phyloP scores from a whole-genome alignment of 2,113 vertebrate genomes.

The Gasterosteus nipponicus region DNA sequence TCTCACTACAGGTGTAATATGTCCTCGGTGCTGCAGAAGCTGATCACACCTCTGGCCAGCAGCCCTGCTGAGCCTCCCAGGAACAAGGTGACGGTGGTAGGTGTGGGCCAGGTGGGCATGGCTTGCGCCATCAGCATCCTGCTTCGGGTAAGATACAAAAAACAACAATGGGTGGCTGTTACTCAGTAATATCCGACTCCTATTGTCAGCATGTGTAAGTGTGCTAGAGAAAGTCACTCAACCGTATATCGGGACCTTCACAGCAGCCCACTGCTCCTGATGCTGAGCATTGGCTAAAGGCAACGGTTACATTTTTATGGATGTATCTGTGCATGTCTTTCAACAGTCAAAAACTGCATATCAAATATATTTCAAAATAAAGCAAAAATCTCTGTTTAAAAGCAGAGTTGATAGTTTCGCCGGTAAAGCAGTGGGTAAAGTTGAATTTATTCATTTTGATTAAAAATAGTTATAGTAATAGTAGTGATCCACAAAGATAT shows the following conservation, averaged over 20 bases:
- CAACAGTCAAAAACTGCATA: background rate
- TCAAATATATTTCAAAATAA: background rate
- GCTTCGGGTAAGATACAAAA: conserved; percentile 78
- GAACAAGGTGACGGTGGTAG: conserved; percentile 95
- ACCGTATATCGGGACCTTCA: too few relatives aligned
- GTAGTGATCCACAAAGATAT: background rate
- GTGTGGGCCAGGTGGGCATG: conserved; percentile 96
- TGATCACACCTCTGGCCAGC: conserved; percentile 82
- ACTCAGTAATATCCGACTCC: background rate
- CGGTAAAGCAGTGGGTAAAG: too few relatives aligned
- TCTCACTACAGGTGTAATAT: conserved; percentile 76
- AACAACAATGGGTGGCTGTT: background rate
- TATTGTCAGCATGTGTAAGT: background rate
- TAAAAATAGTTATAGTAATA: background rate
- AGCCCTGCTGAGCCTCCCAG: conserved; percentile 72
- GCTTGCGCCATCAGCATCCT: conserved; percentile 94
- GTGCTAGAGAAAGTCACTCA: background rate
- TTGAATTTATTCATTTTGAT: too few relatives aligned
- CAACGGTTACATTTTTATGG: too few relatives aligned
- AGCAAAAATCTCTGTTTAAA: background rate
- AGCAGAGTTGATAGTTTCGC: too few relatives aligned
- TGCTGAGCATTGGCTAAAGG: too few relatives aligned
- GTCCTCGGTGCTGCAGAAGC: conserved; percentile 90
- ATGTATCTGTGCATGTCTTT: background rate
- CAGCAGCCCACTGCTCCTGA: too few relatives aligned